Conservation (phyloP, 1,140 invertebrate species). For the Anoplophora glabripennis region DNA sequence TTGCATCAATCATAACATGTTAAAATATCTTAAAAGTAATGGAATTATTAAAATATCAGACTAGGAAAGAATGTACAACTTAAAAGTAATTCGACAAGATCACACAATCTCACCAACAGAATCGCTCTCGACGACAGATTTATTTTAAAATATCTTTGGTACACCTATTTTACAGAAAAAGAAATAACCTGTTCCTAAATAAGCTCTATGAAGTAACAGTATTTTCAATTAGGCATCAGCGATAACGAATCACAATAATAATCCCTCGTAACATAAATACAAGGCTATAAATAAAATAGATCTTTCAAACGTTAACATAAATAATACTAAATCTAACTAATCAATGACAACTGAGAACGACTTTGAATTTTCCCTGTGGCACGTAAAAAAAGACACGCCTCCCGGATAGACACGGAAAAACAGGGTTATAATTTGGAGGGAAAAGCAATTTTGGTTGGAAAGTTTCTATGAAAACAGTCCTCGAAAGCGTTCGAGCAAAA, state of each 20-base stretch:
- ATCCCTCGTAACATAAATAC: not conserved
- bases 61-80: slow-evolving; percentile 27
- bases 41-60: slow-evolving; percentile 39
- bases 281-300: slow-evolving; percentile 10
- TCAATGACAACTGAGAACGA: not conserved
- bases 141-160: slow-evolving; percentile 34
- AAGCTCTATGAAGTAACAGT: not conserved
- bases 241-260: slow-evolving; percentile 7
- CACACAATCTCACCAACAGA: slow-evolving; percentile 17
- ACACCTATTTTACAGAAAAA: slow-evolving; percentile 21
- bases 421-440: not conserved
- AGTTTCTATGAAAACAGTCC: not conserved
- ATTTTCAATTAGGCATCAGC: not conserved
- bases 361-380: not conserved
- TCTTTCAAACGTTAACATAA: slow-evolving; percentile 5
- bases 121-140: slow-evolving; percentile 12
- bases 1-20: slow-evolving; percentile 29
- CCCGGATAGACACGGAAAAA: not conserved
- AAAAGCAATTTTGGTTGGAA: not conserved
- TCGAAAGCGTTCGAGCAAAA: not conserved
- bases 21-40: slow-evolving; percentile 34
- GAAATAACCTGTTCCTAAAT: slow-evolving; percentile 8
- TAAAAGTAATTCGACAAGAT: slow-evolving; percentile 25
- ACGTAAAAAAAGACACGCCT: not conserved
- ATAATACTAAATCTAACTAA: not conserved